Evolutionary conservation across 1,140 invertebrate genomes (phyloP).

Genomic region (Vollenhovia emeryi): DNA sequence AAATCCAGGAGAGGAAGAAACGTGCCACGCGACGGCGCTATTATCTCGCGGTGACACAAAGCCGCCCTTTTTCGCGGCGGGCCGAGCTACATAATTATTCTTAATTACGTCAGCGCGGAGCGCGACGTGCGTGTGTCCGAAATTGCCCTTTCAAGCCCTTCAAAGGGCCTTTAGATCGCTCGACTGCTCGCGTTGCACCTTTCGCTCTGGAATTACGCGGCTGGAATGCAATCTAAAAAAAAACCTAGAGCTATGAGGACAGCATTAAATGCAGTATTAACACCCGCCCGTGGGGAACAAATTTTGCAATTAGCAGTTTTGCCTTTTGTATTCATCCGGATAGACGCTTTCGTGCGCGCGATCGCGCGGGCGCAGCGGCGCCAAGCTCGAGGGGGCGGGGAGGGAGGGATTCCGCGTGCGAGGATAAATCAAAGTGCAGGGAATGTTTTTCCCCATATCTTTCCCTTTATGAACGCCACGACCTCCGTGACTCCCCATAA

Average conservation of each 20-base stretch:
- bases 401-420: background rate
- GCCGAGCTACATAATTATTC: constrained; percentile 47
- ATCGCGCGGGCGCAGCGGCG: background rate
- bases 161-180: constrained; percentile 10
- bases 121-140: background rate
- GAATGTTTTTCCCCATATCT: background rate
- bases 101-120: constrained; percentile 22
- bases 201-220: constrained; percentile 10
- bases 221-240: constrained; percentile 19
- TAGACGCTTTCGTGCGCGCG: no score
- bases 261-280: constrained; percentile 3
- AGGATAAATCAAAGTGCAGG: background rate
- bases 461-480: background rate
- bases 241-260: background rate
- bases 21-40: constrained; percentile 14
- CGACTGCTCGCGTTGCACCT: constrained; percentile 20
- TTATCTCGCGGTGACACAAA: constrained; percentile 52
- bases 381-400: background rate
- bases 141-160: constrained; percentile 38
- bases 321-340: no score
- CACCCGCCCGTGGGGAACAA: background rate
- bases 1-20: constrained; percentile 32
- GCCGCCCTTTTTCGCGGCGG: background rate
- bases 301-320: background rate
- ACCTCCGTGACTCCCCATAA: background rate